These are phyloP conservation scores for Schrankia costaestrigalis DNA, from an alignment of 2,888 invertebrate genomes.

Conservation along the genomic window DNA sequence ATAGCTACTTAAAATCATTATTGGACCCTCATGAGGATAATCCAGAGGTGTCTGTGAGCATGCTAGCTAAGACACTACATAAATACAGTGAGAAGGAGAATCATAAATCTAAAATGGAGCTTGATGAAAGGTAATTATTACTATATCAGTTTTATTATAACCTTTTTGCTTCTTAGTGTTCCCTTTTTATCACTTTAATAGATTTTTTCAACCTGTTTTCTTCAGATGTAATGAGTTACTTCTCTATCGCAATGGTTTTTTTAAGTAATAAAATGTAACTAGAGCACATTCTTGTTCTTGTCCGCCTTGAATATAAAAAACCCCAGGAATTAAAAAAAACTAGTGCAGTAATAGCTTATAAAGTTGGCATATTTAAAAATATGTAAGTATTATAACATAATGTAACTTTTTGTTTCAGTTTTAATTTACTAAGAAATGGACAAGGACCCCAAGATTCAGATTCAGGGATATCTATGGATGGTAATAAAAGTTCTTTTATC, in stretches of 20 bases:
- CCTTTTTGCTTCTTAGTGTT: conserved; percentile 21
- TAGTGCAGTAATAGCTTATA: too few relatives aligned
- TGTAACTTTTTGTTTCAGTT: conserved; percentile 47
- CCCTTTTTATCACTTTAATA: neutral
- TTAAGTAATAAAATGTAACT: too few relatives aligned
- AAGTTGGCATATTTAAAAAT: too few relatives aligned
- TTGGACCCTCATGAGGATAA: conserved; percentile 65
- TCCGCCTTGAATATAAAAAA: too few relatives aligned
- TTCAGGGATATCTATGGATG: conserved; percentile 72
- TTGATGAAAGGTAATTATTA: conserved; percentile 70
- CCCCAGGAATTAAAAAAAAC: too few relatives aligned
- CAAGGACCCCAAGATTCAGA: conserved; percentile 67
- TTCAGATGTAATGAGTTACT: too few relatives aligned
- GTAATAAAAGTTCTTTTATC: conserved; percentile 39
- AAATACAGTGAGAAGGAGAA: conserved; percentile 67
- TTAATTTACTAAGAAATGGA: conserved; percentile 57
- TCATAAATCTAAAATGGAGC: conserved; percentile 58
- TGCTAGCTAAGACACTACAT: conserved; percentile 57
- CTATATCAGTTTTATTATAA: neutral
- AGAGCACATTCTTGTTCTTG: too few relatives aligned
- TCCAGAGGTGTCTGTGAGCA: conserved; percentile 62
- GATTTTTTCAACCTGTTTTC: too few relatives aligned
- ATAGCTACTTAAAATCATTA: conserved; percentile 56
- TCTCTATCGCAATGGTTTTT: too few relatives aligned
- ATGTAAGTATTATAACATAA: too few relatives aligned